These are phyloP conservation scores for Drosophila suzukii DNA, from an alignment of 1,140 invertebrate genomes.

Conservation along the genomic window DNA sequence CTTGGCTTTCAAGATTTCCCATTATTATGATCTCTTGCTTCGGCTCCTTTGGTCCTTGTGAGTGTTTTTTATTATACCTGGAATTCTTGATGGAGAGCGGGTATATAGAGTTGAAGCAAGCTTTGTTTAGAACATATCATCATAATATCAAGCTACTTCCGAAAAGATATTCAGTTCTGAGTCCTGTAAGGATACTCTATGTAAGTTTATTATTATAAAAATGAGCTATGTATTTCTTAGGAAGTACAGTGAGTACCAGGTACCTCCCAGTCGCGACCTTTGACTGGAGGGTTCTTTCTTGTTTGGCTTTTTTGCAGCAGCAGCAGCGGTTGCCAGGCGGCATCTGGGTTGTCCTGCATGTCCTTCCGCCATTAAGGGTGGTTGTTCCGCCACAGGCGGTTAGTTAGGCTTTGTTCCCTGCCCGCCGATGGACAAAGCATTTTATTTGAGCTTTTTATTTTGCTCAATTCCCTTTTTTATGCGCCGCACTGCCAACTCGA, in stretches of 20 bases:
- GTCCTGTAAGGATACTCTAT: too few species aligned
- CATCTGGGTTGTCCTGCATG: slow-evolving; percentile 65
- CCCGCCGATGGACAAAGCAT: slow-evolving; percentile 71
- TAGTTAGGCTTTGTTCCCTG: slow-evolving; percentile 67
- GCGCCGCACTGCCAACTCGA: slow-evolving; percentile 31
- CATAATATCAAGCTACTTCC: too few species aligned
- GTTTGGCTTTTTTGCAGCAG: slow-evolving; percentile 16
- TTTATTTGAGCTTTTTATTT: slow-evolving; percentile 81
- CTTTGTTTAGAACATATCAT: background rate
- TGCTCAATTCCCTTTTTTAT: slow-evolving; percentile 61
- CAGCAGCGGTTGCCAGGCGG: slow-evolving; percentile 68
- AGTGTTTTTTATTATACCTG: slow-evolving; percentile 23
- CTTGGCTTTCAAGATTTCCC: slow-evolving; percentile 78
- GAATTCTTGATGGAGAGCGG: background rate
- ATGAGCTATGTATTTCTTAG: background rate
- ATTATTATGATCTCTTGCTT: slow-evolving; percentile 77
- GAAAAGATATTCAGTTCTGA: too few species aligned
- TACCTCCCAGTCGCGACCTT: slow-evolving; percentile 2
- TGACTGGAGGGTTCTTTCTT: background rate
- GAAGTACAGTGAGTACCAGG: background rate
- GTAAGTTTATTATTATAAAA: too few species aligned
- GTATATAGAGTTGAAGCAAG: background rate
- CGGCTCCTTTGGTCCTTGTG: slow-evolving; percentile 45
- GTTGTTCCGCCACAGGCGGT: slow-evolving; percentile 66
- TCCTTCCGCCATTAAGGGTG: slow-evolving; percentile 75